These are phyloP conservation scores for Plotosus lineatus DNA, from an alignment of 2,113 vertebrate genomes.

Conservation along the genomic window DNA sequence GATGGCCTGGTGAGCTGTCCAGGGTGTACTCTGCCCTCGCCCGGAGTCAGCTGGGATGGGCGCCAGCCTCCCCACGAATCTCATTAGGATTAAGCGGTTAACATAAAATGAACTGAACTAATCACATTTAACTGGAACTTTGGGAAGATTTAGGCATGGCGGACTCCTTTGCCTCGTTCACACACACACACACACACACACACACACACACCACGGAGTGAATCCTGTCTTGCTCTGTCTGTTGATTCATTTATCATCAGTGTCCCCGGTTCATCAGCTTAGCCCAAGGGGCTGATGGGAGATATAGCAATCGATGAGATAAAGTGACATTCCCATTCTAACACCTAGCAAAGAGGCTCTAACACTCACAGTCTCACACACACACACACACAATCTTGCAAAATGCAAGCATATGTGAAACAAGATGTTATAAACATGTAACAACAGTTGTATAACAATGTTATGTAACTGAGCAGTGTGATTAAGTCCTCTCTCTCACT, in stretches of 20 bases:
- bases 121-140: neutral
- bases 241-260: conserved; percentile 46
- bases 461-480: neutral
- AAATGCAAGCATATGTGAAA: neutral
- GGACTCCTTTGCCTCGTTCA: conserved; percentile 13
- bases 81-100: too few relatives aligned
- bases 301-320: conserved; percentile 63
- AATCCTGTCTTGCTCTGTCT: conserved; percentile 45
- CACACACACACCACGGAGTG: conserved; percentile 15
- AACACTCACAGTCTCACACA: conserved; percentile 33
- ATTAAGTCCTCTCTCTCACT: neutral
- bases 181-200: conserved; percentile 22
- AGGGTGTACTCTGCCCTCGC: too few relatives aligned
- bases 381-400: conserved; percentile 38
- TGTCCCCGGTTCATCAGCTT: conserved; percentile 51
- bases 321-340: conserved; percentile 74
- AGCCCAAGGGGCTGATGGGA: conserved; percentile 59
- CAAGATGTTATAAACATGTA: neutral
- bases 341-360: conserved; percentile 50
- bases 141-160: conserved; percentile 6
- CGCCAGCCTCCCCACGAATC: too few relatives aligned
- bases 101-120: too few relatives aligned
- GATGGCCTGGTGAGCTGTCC: too few relatives aligned
- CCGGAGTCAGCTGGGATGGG: too few relatives aligned
- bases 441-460: conserved; percentile 3